phyloP scores from a whole-genome alignment of 2,113 vertebrate genomes.

The Myocastor coypus region DNA sequence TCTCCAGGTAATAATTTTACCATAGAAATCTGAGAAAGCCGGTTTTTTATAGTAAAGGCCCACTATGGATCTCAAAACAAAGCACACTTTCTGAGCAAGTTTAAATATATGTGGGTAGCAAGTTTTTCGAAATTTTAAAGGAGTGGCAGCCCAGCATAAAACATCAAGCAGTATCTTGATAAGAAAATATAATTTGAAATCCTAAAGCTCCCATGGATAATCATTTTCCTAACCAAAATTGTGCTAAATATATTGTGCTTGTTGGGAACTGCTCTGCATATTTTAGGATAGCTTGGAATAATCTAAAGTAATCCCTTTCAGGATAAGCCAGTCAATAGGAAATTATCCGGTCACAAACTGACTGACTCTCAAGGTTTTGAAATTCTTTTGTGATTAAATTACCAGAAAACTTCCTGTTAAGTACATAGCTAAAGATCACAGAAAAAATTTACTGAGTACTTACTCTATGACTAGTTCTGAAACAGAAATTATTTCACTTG shows the following conservation, averaged over 20 bases:
- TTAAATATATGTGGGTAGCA: neutral
- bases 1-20: neutral
- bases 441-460: neutral
- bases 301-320: neutral
- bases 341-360: neutral
- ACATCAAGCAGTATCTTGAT: neutral
- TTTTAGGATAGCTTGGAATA: neutral
- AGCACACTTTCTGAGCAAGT: neutral
- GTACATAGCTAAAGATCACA: neutral
- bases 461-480: neutral
- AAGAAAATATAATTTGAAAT: neutral
- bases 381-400: slow-evolving; percentile 9
- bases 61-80: neutral
- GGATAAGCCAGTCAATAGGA: neutral
- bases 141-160: neutral
- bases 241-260: neutral
- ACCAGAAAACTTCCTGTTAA: neutral
- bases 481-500: neutral
- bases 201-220: neutral
- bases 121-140: neutral
- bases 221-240: neutral
- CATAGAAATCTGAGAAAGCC: neutral
- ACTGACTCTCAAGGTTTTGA: neutral
- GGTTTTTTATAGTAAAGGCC: neutral
- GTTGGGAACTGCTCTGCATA: neutral